These are phyloP conservation scores for Xenus cinereus DNA, from an alignment of 2,113 vertebrate genomes.

Conservation along the genomic window DNA sequence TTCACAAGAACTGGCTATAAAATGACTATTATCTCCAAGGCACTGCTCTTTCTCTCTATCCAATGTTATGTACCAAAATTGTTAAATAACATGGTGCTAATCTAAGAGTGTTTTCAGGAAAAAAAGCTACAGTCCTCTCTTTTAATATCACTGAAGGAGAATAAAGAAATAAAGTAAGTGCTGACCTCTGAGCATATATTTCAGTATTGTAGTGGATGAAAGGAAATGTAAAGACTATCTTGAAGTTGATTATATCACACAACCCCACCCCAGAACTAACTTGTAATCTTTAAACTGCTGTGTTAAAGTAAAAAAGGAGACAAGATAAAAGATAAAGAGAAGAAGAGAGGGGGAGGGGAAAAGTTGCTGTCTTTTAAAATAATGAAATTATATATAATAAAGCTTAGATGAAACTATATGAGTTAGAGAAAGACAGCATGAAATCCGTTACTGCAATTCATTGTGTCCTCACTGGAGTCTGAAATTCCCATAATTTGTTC, in stretches of 20 bases:
- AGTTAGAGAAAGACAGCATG: not conserved
- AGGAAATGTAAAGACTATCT: conserved; percentile 24
- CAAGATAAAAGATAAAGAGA: conserved; percentile 6
- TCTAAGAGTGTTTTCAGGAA: conserved; percentile 2
- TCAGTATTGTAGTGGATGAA: not conserved
- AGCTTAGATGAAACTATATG: not conserved
- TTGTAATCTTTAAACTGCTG: not conserved
- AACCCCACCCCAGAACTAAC: conserved; percentile 31
- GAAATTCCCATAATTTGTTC: not conserved
- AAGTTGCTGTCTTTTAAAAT: not conserved
- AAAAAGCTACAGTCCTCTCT: not conserved
- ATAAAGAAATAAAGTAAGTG: not conserved
- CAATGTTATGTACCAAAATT: conserved; percentile 10
- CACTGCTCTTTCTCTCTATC: conserved; percentile 25
- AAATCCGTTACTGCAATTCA: not conserved
- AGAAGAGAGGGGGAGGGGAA: not conserved
- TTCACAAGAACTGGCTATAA: not conserved
- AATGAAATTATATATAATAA: not conserved
- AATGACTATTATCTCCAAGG: conserved; percentile 16
- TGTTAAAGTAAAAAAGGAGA: not conserved
- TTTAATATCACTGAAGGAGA: not conserved
- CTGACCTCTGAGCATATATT: not conserved
- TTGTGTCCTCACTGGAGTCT: not conserved
- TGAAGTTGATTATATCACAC: conserved; percentile 38
- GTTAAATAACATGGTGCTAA: conserved; percentile 23